Conservation (phyloP, 2,797 vertebrate genomes). For the Tiaroga cobitis region DNA sequence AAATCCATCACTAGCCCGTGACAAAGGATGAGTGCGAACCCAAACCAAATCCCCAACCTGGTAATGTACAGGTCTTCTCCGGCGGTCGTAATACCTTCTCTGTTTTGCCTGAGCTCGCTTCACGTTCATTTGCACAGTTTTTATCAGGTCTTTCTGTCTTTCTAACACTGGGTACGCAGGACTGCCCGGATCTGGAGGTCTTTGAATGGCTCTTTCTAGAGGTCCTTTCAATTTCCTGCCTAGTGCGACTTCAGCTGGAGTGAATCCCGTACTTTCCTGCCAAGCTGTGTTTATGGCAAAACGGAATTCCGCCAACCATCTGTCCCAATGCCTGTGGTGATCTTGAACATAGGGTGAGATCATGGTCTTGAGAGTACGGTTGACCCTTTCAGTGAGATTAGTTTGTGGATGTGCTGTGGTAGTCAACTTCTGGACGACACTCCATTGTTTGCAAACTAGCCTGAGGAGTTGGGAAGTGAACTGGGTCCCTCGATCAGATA, state of each 20-base stretch:
- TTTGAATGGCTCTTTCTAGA: neutral
- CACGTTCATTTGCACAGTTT: too few relatives aligned
- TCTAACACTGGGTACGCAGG: too few relatives aligned
- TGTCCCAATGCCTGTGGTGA: neutral
- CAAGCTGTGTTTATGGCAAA: neutral
- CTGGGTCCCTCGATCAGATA: neutral
- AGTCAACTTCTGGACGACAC: neutral
- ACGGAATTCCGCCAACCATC: neutral
- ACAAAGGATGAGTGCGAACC: neutral
- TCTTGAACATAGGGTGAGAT: neutral
- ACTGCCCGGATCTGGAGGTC: too few relatives aligned
- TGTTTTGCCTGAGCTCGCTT: too few relatives aligned
- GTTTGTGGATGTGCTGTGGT: neutral
- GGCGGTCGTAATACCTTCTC: neutral
- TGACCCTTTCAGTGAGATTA: neutral
- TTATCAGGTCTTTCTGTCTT: too few relatives aligned
- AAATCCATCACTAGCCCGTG: neutral
- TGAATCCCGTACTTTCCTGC: neutral
- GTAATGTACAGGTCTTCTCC: neutral
- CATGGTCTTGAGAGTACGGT: neutral
- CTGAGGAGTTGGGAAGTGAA: constrained; percentile 10
- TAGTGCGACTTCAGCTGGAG: too few relatives aligned
- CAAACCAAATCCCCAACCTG: neutral
- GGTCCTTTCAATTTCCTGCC: neutral
- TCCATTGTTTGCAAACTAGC: neutral